Conservation (phyloP, 2,888 invertebrate species). For the Eurytoma adleriae region DNA sequence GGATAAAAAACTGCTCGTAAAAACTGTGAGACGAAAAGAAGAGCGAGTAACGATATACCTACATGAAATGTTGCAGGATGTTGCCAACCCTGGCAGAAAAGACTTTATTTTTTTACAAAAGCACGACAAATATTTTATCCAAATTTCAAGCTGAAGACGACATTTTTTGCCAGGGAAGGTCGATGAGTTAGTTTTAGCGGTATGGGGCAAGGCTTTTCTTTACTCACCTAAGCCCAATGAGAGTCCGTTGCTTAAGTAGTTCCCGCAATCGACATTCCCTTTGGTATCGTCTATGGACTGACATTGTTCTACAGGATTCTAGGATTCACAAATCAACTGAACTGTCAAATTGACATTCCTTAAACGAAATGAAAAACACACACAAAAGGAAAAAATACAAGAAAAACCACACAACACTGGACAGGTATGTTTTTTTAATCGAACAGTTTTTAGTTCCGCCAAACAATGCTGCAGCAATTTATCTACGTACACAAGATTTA, state of each 20-base stretch:
- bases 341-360: conserved; percentile 72
- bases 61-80: conserved; percentile 46
- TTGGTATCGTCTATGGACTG: conserved; percentile 73
- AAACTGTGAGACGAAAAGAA: conserved; percentile 61
- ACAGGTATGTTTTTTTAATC: conserved; percentile 63
- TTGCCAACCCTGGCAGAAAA: conserved; percentile 52
- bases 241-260: conserved; percentile 73
- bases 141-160: conserved; percentile 19
- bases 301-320: conserved; percentile 73
- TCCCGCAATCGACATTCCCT: conserved; percentile 71
- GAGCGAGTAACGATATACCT: conserved; percentile 52
- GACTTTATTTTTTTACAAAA: conserved; percentile 8
- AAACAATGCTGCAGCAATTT: conserved; percentile 55
- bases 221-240: conserved; percentile 75
- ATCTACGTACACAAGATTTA: conserved; percentile 55
- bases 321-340: conserved; percentile 73
- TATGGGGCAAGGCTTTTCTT: conserved; percentile 66
- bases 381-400: conserved; percentile 56
- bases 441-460: conserved; percentile 66
- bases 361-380: conserved; percentile 67
- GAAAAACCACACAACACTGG: conserved; percentile 57
- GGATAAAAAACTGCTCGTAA: conserved; percentile 70
- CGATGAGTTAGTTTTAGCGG: conserved; percentile 54
- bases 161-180: conserved; percentile 52
- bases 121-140: conserved; percentile 20